Evolutionary conservation across 2,888 invertebrate species (phyloP), one percentile per base, ranked within the genome.

Genomic region (Limnephilus rhombicus): DNA sequence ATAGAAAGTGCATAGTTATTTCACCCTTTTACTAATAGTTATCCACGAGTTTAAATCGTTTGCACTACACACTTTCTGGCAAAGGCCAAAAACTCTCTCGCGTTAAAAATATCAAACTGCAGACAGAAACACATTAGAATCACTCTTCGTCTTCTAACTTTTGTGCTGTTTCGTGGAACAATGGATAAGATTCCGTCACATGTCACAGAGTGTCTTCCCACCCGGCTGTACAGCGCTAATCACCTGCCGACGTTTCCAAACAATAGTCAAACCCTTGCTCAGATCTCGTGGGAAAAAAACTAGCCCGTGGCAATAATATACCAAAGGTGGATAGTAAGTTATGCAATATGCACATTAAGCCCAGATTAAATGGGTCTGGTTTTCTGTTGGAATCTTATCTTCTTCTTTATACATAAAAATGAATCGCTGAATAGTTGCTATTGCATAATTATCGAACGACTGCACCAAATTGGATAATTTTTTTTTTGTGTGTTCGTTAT

Each of bases 231-330:
- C n/a, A 9, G 68, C 68, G 68, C 68, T 68, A 68, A 68, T 68
- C 68, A 24, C 68, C 68, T 68, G 68, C 68, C 68, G 68, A 34
- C 85, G 85, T 85, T 85, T 85, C 37, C 24, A 85, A 85, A 85
- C 85, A 85, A 85, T 85, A 41, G 85, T 24, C 37, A n/a, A 41
- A 41, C 34, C 85, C 85, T 34, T 85, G 24, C 85, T 85, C 85
- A 24, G 41, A 41, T 85, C 34, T 85, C 68, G 85, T 85, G 85
- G 37, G 85, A 85, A 85, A 34, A 37, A 85, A 68, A 68, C 68
- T 68, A n/a, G 68, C 68, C 68, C 68, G 24, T 18, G 24, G 68
- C 2, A 68, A 68, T 68, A 68, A 24, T 68, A 68, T n/a, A 2
- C 1, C 24, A 68, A 68, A 68, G 68, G n/a, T n/a, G 68, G 68